These are phyloP conservation scores for Nothoprocta pentlandii DNA, from an alignment of 2,113 vertebrate species.

Conservation along the genomic window DNA sequence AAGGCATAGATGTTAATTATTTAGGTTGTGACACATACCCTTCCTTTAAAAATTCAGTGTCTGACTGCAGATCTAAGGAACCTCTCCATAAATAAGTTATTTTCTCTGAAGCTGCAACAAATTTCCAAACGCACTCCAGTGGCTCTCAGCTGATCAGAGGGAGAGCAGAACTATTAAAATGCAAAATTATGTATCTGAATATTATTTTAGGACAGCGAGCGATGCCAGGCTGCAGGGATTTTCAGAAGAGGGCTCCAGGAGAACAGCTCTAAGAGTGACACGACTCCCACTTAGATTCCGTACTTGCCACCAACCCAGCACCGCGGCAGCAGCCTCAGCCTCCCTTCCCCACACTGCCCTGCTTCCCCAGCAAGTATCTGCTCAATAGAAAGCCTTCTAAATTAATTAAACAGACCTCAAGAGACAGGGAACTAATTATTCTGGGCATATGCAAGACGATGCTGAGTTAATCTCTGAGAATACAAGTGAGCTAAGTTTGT, in stretches of 20 bases:
- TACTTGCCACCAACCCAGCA: not conserved
- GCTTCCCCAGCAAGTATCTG: constrained; percentile 24
- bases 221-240: not conserved
- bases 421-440: constrained; percentile 66
- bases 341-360: constrained; percentile 44
- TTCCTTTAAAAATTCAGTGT: constrained; percentile 74
- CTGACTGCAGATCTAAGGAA: constrained; percentile 71
- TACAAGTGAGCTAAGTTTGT: constrained; percentile 47
- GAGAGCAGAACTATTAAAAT: not conserved
- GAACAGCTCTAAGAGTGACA: not conserved
- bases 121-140: constrained; percentile 34
- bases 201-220: not conserved
- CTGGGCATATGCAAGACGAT: constrained; percentile 48
- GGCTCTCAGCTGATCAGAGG: constrained; percentile 28
- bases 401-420: constrained; percentile 61
- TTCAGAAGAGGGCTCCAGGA: not conserved
- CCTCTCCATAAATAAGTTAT: constrained; percentile 73
- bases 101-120: constrained; percentile 59
- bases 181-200: not conserved
- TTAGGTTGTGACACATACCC: constrained; percentile 72
- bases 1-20: constrained; percentile 72
- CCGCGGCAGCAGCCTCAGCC: not conserved
- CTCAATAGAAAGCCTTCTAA: constrained; percentile 57
- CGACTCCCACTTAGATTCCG: not conserved
- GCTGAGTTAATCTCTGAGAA: constrained; percentile 59